Evolutionary conservation across 2,113 vertebrate species (phyloP).

Genomic region (Heterotilapia buettikoferi): DNA sequence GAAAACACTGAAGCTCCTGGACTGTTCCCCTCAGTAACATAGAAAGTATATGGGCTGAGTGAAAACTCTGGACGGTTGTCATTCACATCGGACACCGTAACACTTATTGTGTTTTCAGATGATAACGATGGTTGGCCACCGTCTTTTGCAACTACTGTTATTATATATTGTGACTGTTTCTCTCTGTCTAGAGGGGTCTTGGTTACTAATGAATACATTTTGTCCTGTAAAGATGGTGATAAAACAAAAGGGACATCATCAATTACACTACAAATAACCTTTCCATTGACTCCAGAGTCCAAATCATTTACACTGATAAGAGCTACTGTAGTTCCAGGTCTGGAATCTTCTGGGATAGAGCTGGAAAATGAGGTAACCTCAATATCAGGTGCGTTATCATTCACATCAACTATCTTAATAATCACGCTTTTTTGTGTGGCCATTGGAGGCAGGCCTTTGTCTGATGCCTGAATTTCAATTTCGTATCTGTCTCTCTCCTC

Average conservation of each 20-base stretch:
- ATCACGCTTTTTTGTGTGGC: neutral
- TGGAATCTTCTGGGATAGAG: slow-evolving; percentile 29
- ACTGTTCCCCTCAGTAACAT: neutral
- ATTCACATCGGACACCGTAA: neutral
- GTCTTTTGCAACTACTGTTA: slow-evolving; percentile 50
- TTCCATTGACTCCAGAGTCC: slow-evolving; percentile 33
- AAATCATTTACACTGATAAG: slow-evolving; percentile 23
- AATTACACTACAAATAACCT: slow-evolving; percentile 29
- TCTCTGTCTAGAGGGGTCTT: slow-evolving; percentile 53
- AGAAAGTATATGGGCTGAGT: neutral
- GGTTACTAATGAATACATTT: slow-evolving; percentile 39
- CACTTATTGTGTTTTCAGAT: neutral
- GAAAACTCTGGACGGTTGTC: neutral
- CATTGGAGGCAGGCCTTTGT: slow-evolving; percentile 21
- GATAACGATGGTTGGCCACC: slow-evolving; percentile 20
- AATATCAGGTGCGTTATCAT: slow-evolving; percentile 40
- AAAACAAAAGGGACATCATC: slow-evolving; percentile 27
- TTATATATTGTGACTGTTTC: slow-evolving; percentile 12
- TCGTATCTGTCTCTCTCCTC: slow-evolving; percentile 52
- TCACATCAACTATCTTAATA: slow-evolving; percentile 1
- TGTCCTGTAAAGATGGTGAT: slow-evolving; percentile 17
- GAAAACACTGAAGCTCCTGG: slow-evolving; percentile 29
- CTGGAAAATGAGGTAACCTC: slow-evolving; percentile 27
- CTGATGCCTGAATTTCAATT: slow-evolving; percentile 62
- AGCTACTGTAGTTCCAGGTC: slow-evolving; percentile 24